Percentiles rank a stretch among this genome's conserved stretches.
phyloP scores from a whole-genome alignment of 2,113 vertebrate genomes.

The Platichthys stellatus region DNA sequence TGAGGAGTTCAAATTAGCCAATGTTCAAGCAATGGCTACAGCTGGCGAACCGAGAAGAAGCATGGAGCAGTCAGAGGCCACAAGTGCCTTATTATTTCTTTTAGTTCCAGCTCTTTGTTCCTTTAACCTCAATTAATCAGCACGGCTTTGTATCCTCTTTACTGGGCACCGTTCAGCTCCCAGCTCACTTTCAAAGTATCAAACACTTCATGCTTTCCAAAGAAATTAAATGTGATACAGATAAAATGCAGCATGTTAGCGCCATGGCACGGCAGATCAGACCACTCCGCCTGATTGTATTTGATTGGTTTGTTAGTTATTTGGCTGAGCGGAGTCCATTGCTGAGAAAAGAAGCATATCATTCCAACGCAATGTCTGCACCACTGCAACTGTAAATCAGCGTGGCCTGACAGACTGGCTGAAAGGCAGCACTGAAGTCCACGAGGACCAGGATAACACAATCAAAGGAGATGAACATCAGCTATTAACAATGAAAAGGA shows the following conservation, averaged over 20 bases:
- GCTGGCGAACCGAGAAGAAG: background rate
- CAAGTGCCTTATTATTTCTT: conserved; percentile 19
- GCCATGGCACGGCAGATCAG: conserved; percentile 16
- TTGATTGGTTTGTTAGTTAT: conserved; percentile 51
- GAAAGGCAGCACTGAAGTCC: conserved; percentile 1
- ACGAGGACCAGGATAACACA: conserved; percentile 9
- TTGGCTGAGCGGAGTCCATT: conserved; percentile 33
- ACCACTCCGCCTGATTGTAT: conserved; percentile 45
- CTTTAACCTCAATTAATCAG: conserved; percentile 39
- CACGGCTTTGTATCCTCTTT: conserved; percentile 23
- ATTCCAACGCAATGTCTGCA: conserved; percentile 22
- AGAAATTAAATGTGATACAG: conserved; percentile 31
- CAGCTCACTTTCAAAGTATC: conserved; percentile 16
- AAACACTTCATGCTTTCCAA: conserved; percentile 26
- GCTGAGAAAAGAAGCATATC: conserved; percentile 41
- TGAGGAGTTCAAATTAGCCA: conserved; percentile 4
- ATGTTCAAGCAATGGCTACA: background rate
- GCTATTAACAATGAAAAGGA: conserved; percentile 5
- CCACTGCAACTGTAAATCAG: conserved; percentile 30
- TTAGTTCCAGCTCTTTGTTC: conserved; percentile 23
- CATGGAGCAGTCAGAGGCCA: background rate
- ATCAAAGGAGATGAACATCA: conserved; percentile 3
- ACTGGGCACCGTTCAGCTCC: conserved; percentile 8
- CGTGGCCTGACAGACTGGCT: background rate
- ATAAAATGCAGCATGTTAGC: conserved; percentile 20